A percentile compares a stretch with the other conserved stretches of the same genome.
Evolutionary conservation across 2,113 vertebrate species (phyloP).

Genomic region (Hyperoodon ampullatus): DNA sequence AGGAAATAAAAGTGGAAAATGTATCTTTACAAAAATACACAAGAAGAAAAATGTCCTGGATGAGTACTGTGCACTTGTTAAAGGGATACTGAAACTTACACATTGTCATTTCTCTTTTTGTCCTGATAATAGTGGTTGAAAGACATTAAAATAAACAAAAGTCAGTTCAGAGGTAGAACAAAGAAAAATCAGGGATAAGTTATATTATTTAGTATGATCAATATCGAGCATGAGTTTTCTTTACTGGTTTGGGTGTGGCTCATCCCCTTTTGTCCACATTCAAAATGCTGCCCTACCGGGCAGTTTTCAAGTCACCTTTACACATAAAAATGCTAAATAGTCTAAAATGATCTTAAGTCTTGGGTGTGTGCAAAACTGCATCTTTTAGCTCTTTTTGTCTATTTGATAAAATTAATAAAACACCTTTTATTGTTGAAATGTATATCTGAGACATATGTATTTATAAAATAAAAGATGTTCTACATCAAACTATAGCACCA

Average conservation of each 20-base stretch:
- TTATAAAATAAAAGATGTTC: not conserved
- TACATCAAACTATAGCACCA: not conserved
- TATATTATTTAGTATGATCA: not conserved
- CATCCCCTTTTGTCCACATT: not conserved
- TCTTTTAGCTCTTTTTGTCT: not conserved
- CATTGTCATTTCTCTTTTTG: not conserved
- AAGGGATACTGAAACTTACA: not conserved
- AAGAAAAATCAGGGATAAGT: not conserved
- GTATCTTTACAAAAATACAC: not conserved
- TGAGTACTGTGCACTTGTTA: not conserved
- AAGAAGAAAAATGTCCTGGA: not conserved
- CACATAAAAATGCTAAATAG: not conserved
- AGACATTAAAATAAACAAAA: conserved; percentile 19
- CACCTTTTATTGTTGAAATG: not conserved
- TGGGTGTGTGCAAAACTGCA: not conserved
- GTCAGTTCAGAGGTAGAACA: not conserved
- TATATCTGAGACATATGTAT: not conserved
- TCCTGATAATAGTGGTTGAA: not conserved
- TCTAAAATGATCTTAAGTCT: not conserved
- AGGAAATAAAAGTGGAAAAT: not conserved
- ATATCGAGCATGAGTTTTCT: not conserved
- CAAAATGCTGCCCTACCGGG: not conserved
- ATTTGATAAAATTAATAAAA: not conserved
- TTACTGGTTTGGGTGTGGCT: not conserved
- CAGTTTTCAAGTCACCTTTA: not conserved